Evolutionary conservation across 2,797 vertebrate species (phyloP).

Genomic region (Xiphophorus birchmanni): DNA sequence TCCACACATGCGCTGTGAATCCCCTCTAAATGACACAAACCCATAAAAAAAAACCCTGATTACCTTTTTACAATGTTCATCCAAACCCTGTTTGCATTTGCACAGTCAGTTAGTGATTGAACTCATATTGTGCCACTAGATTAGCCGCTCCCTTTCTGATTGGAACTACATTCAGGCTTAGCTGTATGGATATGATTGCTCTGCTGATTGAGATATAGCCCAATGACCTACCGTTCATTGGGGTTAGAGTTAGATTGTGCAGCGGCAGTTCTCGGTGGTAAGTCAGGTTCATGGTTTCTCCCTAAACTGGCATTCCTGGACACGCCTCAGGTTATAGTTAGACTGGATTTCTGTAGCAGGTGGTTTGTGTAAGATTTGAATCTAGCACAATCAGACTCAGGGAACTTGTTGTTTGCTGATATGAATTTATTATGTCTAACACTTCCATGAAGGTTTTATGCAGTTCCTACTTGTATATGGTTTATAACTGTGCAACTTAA

Average conservation of each 20-base stretch:
- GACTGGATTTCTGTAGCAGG: conserved; percentile 35
- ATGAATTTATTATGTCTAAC: background rate
- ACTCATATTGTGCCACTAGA: background rate
- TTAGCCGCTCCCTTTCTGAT: conserved; percentile 27
- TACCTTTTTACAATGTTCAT: background rate
- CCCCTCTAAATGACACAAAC: conserved; percentile 9
- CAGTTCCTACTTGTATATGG: background rate
- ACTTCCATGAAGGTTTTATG: background rate
- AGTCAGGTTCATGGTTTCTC: conserved; percentile 48
- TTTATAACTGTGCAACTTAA: background rate
- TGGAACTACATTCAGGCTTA: background rate
- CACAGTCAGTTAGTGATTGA: background rate
- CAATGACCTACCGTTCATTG: conserved; percentile 23
- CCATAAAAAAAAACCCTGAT: background rate
- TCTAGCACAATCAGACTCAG: background rate
- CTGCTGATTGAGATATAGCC: background rate
- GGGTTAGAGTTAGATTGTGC: conserved; percentile 19
- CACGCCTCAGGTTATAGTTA: conserved; percentile 45
- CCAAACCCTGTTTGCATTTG: background rate
- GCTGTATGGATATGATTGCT: background rate
- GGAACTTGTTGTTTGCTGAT: background rate
- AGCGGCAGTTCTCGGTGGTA: conserved; percentile 19
- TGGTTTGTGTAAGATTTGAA: conserved; percentile 3
- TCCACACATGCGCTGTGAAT: background rate
- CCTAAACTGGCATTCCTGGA: conserved; percentile 38